These are phyloP conservation scores for Tauraco erythrolophus DNA, from an alignment of 2,113 vertebrate species.

Conservation along the genomic window DNA sequence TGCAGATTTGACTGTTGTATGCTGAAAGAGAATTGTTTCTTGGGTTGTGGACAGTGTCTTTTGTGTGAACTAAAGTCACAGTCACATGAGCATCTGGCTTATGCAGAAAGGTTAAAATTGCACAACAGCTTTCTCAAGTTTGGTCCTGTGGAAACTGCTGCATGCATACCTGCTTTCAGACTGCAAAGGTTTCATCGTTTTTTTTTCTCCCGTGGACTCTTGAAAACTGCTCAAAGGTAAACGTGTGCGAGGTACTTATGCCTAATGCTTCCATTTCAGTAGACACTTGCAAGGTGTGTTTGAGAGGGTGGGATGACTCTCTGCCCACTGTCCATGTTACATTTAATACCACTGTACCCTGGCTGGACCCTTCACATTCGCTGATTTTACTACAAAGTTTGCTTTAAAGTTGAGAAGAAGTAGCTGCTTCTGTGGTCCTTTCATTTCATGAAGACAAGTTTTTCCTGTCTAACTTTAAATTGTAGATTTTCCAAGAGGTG, in stretches of 20 bases:
- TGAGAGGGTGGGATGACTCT: background rate
- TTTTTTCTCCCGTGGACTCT: background rate
- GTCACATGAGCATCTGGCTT: background rate
- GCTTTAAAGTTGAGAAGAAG: background rate
- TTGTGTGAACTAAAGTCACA: constrained; percentile 3
- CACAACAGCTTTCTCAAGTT: constrained; percentile 15
- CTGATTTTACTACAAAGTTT: background rate
- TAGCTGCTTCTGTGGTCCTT: background rate
- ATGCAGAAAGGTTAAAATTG: background rate
- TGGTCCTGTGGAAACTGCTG: background rate
- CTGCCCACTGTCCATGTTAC: background rate
- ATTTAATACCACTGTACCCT: background rate
- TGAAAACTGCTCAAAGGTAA: background rate
- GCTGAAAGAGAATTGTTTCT: background rate
- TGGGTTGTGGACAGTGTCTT: background rate
- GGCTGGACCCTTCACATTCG: background rate
- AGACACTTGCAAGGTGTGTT: background rate
- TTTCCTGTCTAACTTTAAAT: constrained; percentile 46
- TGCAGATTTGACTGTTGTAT: background rate
- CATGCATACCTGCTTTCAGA: background rate
- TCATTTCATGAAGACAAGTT: background rate
- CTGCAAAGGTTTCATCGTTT: background rate
- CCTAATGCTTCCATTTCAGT: background rate
- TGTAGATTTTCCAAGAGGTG: constrained; percentile 88
- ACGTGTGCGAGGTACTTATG: background rate